Conservation (phyloP, 92 coral and sea anemone genomes). For the Parazoanthus atlanticus region DNA sequence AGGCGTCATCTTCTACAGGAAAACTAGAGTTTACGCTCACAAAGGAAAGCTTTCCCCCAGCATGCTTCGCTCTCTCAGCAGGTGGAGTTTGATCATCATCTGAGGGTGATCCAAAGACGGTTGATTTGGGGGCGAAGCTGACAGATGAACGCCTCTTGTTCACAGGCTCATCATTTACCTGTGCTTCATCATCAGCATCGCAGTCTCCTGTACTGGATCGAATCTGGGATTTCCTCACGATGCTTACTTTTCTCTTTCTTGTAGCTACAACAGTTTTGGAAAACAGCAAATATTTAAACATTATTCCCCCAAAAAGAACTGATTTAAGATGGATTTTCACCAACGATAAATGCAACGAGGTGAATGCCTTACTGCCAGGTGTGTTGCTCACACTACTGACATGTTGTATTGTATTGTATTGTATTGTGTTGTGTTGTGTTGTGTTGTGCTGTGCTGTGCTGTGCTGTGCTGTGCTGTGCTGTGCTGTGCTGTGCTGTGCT, state of each 20-base stretch:
- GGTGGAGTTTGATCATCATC: constrained; percentile 37
- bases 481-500: too few relatives aligned
- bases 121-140: constrained; percentile 79
- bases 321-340: too few relatives aligned
- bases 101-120: constrained; percentile 50
- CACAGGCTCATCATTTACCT: constrained; percentile 36
- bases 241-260: constrained; percentile 50
- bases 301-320: not conserved
- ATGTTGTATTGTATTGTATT: not conserved
- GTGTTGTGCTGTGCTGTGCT: not conserved
- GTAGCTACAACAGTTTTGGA: not conserved
- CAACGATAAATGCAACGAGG: not conserved
- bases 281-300: not conserved
- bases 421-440: not conserved
- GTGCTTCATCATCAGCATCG: constrained; percentile 61
- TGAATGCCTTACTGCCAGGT: too few relatives aligned
- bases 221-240: constrained; percentile 15
- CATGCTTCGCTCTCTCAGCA: constrained; percentile 9
- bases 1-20: constrained; percentile 49
- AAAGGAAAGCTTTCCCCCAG: constrained; percentile 40
- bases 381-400: not conserved
- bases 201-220: constrained; percentile 14
- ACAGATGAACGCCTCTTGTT: constrained; percentile 72
- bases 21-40: constrained; percentile 45
- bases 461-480: too few relatives aligned